Percentiles rank a stretch among this genome's conserved stretches.
phyloP scores from a whole-genome alignment of 2,113 vertebrate species.

The Naja naja region DNA sequence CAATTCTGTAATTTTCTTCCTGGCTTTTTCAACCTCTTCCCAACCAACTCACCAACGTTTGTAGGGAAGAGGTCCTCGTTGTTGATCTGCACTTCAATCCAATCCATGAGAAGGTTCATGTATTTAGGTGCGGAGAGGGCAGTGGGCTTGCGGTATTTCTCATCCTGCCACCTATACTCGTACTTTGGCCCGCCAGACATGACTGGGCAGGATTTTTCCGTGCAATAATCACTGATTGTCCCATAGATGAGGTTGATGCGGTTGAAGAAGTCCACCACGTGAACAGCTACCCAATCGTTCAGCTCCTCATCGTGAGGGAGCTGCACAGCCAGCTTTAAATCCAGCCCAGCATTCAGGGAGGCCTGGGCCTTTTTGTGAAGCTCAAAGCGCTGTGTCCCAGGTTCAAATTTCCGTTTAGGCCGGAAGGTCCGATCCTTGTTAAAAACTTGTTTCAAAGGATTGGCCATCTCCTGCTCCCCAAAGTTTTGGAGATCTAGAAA shows the following conservation, averaged over 20 bases:
- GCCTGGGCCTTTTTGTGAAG: constrained; percentile 97
- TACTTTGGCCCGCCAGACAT: constrained; percentile 97
- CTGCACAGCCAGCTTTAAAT: constrained; percentile 90
- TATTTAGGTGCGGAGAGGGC: constrained; percentile 90
- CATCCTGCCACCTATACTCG: constrained; percentile 96
- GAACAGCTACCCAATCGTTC: constrained; percentile 96
- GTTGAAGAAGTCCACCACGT: constrained; percentile 99
- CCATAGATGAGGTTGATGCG: constrained; percentile 98
- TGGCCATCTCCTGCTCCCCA: constrained; percentile 74
- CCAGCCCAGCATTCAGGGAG: constrained; percentile 90
- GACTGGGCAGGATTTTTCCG: constrained; percentile 85
- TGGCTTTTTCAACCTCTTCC: neutral
- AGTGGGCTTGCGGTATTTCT: constrained; percentile 88
- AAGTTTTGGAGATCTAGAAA: neutral
- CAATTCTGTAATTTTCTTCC: neutral
- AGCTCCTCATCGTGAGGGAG: constrained; percentile 89
- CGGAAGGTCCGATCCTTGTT: constrained; percentile 98
- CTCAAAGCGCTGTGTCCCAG: constrained; percentile 93
- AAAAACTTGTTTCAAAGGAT: constrained; percentile 93
- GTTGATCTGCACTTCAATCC: constrained; percentile 98
- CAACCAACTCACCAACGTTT: constrained; percentile 81
- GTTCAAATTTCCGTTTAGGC: constrained; percentile 97
- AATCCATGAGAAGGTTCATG: constrained; percentile 98
- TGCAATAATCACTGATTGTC: constrained; percentile 94
- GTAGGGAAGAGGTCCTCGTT: constrained; percentile 95